Percentiles rank a stretch among this genome's conserved stretches.
Conservation (phyloP, 1,140 invertebrate genomes). For the Trichonephila clavata region DNA sequence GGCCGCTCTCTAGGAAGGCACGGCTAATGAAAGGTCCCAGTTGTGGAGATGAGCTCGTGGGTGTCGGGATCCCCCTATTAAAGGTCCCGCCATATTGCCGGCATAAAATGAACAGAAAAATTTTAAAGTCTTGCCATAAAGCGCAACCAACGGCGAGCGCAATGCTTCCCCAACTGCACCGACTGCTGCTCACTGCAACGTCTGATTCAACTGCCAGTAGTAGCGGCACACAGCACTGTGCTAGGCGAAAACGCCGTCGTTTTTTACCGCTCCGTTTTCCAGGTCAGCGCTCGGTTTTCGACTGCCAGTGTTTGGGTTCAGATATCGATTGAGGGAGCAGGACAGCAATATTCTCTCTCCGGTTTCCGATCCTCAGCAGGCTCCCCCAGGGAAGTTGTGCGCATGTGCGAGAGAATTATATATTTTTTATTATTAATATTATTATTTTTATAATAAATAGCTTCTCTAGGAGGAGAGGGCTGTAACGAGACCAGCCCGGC, state of each 20-base stretch:
- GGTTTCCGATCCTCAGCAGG: constrained; percentile 28
- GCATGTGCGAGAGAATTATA: background rate
- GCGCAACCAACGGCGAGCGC: background rate
- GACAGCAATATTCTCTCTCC: constrained; percentile 24
- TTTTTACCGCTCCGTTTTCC: constrained; percentile 57
- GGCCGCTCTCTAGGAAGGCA: background rate
- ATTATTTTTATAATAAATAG: constrained; percentile 16
- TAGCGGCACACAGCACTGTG: background rate
- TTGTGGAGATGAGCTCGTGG: background rate
- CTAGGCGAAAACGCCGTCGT: constrained; percentile 16
- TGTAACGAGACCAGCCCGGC: constrained; percentile 45
- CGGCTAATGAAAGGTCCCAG: constrained; percentile 31
- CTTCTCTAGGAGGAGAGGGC: constrained; percentile 14
- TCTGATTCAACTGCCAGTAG: background rate
- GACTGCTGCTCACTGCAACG: constrained; percentile 39
- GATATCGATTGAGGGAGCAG: constrained; percentile 61
- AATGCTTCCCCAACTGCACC: background rate
- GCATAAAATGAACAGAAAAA: background rate
- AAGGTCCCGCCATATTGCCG: constrained; percentile 68
- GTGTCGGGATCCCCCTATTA: background rate
- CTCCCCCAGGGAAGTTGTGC: constrained; percentile 4
- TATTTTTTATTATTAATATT: constrained; percentile 9
- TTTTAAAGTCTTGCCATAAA: background rate
- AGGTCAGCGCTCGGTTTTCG: constrained; percentile 66
- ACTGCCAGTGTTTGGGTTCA: constrained; percentile 66